Conservation (phyloP, 2,888 invertebrate genomes). For the Protophormia terraenovae region DNA sequence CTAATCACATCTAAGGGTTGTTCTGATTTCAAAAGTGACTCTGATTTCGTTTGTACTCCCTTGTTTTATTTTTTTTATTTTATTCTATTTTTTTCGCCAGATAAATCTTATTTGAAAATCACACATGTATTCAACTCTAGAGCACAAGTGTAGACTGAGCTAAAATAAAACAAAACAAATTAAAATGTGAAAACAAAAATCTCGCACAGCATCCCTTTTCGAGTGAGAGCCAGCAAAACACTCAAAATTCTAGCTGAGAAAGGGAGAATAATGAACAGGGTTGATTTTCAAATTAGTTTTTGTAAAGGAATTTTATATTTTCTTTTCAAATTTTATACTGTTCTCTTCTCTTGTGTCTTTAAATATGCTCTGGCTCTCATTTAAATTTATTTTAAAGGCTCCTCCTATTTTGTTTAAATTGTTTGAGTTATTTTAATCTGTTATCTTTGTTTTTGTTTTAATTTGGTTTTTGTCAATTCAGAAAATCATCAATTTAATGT, state of each 20-base stretch:
- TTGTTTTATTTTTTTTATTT: background rate
- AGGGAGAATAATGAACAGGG: constrained; percentile 2
- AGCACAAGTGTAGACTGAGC: constrained; percentile 57
- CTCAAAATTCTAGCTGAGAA: constrained; percentile 9
- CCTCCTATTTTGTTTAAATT: constrained; percentile 41
- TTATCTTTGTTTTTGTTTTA: constrained; percentile 8
- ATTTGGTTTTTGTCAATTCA: constrained; percentile 41
- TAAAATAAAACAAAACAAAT: background rate
- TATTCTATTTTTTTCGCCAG: background rate
- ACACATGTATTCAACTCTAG: constrained; percentile 32
- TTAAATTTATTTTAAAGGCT: constrained; percentile 16
- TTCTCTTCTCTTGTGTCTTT: background rate
- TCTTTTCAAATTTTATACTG: background rate
- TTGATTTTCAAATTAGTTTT: constrained; percentile 19
- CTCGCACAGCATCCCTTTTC: constrained; percentile 46
- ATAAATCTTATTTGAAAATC: constrained; percentile 52
- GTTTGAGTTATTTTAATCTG: constrained; percentile 40
- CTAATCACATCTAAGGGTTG: constrained; percentile 65
- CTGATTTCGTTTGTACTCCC: constrained; percentile 46
- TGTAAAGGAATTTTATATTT: constrained; percentile 16
- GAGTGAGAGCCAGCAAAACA: background rate
- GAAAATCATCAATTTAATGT: constrained; percentile 66
- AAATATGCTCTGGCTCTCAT: background rate
- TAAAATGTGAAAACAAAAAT: background rate
- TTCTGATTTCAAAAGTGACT: constrained; percentile 56